Evolutionary conservation across 2,888 invertebrate genomes (phyloP).

Genomic region (Tupiocoris notatus): DNA sequence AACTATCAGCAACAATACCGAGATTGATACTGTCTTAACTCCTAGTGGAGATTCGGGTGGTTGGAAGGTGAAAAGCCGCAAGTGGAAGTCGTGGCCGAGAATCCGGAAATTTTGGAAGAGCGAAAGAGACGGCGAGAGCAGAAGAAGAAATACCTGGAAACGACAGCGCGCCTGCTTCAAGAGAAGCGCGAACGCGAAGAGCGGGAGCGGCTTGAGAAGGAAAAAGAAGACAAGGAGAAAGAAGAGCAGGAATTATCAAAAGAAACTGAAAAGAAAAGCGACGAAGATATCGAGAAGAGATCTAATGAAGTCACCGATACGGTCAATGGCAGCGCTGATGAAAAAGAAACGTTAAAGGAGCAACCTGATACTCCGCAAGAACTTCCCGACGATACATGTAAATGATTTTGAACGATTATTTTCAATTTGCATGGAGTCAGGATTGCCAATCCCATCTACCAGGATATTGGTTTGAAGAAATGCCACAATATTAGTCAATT

Average conservation of each 20-base stretch:
- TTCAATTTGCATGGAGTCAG: no score
- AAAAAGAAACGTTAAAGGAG: no score
- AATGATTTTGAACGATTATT: no score
- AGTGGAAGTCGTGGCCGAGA: conserved; percentile 44
- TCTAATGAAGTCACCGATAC: not conserved
- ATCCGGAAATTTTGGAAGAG: conserved; percentile 44
- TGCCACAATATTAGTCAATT: no score
- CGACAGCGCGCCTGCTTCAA: conserved; percentile 40
- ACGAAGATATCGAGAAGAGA: not conserved
- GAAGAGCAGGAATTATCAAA: not conserved
- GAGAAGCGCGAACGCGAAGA: conserved; percentile 46
- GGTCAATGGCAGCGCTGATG: no score
- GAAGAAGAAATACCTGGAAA: conserved; percentile 46
- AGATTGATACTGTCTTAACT: not conserved
- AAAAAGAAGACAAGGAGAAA: conserved; percentile 40
- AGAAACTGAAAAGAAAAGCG: conserved; percentile 4
- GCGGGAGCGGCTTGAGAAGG: conserved; percentile 20
- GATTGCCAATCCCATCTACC: no score
- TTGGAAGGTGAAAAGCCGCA: conserved; percentile 50
- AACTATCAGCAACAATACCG: no score
- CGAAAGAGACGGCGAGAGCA: conserved; percentile 42
- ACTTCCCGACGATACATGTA: not conserved
- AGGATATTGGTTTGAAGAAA: no score
- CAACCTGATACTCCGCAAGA: not conserved
- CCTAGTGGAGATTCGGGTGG: conserved; percentile 51